Evolutionary conservation across 1,140 invertebrate species (phyloP), one percentile per base, ranked within the genome.

Genomic region (Zaprionus vittiger): DNA sequence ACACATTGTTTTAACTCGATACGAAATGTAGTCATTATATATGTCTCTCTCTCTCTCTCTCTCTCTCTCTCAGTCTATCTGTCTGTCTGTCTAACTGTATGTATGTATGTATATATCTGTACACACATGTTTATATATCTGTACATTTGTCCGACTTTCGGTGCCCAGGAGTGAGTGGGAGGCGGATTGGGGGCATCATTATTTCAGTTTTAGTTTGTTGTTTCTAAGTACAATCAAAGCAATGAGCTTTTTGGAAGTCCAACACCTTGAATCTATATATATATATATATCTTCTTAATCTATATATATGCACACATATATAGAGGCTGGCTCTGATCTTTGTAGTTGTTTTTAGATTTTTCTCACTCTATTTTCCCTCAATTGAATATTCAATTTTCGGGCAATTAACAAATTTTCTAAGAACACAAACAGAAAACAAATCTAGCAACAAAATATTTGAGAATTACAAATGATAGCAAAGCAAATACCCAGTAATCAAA

Each of bases 381-480:
- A 85, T 81, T 79, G 79, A 84, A 89, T 81, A 84, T 84, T 87
- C 78, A 87, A 84, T 87, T 87, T 89, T 78, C 73, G 54, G 78
- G 83, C 84, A 81, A 87, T 87, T 87, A 87, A 87, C 24, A 89
- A 62, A 57, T 73, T 84, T 89, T 84, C 85, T 52, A 89, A 70
- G 69, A 89, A 87, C 74, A 87, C 81, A 74, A 84, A 77, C 52
- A 47, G 47, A 44, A 80, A 64, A 56, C 59, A 44, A 49, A 63
- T 31, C 44, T 24, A 34, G 22, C 47, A 77, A 77, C 38, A 69
- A 77, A 75, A 56, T 61, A 34, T 24, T 61, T 17, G 20, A 65
- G 31, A 64, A 14, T 14, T 12, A 52, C 47, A 12, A 52, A 12
- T 52, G 47, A 22, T 14, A 1, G 47, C 3, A 24, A 14, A 5